These are phyloP conservation scores for Bombylius discolor DNA, from an alignment of 2,888 invertebrate species.

Conservation along the genomic window DNA sequence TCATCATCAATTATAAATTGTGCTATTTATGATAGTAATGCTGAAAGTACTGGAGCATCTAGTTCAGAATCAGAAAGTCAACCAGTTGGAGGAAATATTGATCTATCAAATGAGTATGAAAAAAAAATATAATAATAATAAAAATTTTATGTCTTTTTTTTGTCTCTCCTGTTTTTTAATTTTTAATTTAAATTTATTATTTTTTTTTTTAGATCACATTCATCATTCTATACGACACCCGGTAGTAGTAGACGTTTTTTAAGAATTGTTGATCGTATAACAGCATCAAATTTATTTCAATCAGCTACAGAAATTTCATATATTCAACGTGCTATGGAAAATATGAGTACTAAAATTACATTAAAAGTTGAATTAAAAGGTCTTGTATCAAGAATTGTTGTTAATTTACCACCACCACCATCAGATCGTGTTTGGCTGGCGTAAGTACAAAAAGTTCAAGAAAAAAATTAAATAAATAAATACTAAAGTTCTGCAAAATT, in stretches of 20 bases:
- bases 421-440: constrained; percentile 68
- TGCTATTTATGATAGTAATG: constrained; percentile 35
- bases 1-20: constrained; percentile 14
- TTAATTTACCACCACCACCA: constrained; percentile 66
- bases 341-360: constrained; percentile 57
- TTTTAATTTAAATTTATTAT: not conserved
- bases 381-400: constrained; percentile 51
- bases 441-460: constrained; percentile 24
- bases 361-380: constrained; percentile 56
- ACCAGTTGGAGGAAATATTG: constrained; percentile 17
- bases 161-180: too few species aligned
- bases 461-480: too few species aligned
- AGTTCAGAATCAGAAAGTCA: constrained; percentile 31
- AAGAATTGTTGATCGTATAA: constrained; percentile 35
- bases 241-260: constrained; percentile 33
- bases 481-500: too few species aligned
- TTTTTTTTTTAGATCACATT: constrained; percentile 16
- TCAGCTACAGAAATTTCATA: constrained; percentile 49
- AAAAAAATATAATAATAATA: too few species aligned
- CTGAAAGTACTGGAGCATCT: constrained; percentile 33
- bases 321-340: constrained; percentile 61
- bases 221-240: constrained; percentile 25
- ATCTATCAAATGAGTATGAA: constrained; percentile 23
- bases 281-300: constrained; percentile 39
- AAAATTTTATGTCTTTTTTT: not conserved